A percentile compares a stretch with the other conserved stretches of the same genome.
phyloP scores from a whole-genome alignment of 1,140 invertebrate genomes.

The Drosophila mojavensis region DNA sequence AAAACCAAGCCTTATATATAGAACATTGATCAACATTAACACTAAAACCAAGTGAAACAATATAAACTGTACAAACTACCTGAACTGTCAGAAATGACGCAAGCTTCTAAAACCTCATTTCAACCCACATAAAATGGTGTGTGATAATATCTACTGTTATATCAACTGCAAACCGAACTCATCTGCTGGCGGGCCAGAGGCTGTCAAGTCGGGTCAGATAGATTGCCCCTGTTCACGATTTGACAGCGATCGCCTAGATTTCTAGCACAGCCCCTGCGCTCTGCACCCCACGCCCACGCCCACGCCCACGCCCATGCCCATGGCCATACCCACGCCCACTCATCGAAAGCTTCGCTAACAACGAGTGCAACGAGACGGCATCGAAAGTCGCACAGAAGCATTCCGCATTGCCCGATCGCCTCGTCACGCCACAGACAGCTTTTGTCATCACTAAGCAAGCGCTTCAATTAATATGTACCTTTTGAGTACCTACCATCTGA shows the following conservation, averaged over 20 bases:
- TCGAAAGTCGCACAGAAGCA: constrained; percentile 25
- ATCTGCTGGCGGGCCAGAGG: constrained; percentile 27
- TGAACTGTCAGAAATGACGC: constrained; percentile 17
- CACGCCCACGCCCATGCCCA: not conserved
- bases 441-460: constrained; percentile 36
- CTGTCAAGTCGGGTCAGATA: constrained; percentile 44
- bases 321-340: not conserved
- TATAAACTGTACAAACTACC: constrained; percentile 26
- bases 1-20: constrained; percentile 24
- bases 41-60: constrained; percentile 41
- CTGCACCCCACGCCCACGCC: not conserved
- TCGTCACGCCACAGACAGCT: constrained; percentile 22
- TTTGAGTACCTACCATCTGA: not conserved
- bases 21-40: constrained; percentile 55
- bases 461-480: not conserved
- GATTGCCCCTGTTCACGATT: constrained; percentile 32
- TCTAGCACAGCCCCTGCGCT: not conserved
- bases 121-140: constrained; percentile 58
- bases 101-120: constrained; percentile 20
- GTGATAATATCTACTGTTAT: constrained; percentile 48
- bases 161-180: constrained; percentile 7
- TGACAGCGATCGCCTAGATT: constrained; percentile 42
- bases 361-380: constrained; percentile 30
- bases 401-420: constrained; percentile 8
- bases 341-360: constrained; percentile 60